Percentiles rank a stretch among this genome's conserved stretches.
These are phyloP conservation scores for Patella pellucida DNA, from an alignment of 2,888 invertebrate genomes.

Conservation along the genomic window DNA sequence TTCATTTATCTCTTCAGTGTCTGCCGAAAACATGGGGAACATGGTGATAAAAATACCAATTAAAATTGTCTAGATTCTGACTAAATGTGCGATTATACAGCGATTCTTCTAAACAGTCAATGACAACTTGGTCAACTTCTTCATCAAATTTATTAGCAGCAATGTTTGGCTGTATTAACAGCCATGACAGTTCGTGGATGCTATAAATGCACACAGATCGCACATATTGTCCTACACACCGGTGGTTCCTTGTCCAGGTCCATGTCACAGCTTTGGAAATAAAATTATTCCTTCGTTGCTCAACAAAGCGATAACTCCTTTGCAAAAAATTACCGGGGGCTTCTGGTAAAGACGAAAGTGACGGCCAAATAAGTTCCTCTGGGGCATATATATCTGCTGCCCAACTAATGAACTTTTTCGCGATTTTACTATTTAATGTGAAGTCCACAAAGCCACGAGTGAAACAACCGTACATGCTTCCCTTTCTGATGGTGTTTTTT, in stretches of 20 bases:
- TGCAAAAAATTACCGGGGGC: conserved; percentile 9
- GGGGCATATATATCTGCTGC: conserved; percentile 26
- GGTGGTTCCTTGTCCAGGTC: neutral
- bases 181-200: conserved; percentile 37
- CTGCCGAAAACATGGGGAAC: neutral
- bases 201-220: conserved; percentile 46
- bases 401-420: conserved; percentile 28
- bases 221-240: conserved; percentile 13
- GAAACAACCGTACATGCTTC: conserved; percentile 45
- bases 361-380: conserved; percentile 35
- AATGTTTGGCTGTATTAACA: conserved; percentile 34
- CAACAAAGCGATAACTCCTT: neutral
- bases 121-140: conserved; percentile 41
- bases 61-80: neutral
- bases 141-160: conserved; percentile 48
- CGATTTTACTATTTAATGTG: conserved; percentile 13
- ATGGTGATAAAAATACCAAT: conserved; percentile 11
- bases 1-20: too few relatives aligned
- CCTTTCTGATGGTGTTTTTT: conserved; percentile 28
- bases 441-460: conserved; percentile 40
- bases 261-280: conserved; percentile 20
- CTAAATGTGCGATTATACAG: neutral
- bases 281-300: neutral
- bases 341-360: conserved; percentile 5
- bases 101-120: conserved; percentile 30